Evolutionary conservation across 1,140 invertebrate species (phyloP).

Genomic region (Neoseiulus cucumeris): DNA sequence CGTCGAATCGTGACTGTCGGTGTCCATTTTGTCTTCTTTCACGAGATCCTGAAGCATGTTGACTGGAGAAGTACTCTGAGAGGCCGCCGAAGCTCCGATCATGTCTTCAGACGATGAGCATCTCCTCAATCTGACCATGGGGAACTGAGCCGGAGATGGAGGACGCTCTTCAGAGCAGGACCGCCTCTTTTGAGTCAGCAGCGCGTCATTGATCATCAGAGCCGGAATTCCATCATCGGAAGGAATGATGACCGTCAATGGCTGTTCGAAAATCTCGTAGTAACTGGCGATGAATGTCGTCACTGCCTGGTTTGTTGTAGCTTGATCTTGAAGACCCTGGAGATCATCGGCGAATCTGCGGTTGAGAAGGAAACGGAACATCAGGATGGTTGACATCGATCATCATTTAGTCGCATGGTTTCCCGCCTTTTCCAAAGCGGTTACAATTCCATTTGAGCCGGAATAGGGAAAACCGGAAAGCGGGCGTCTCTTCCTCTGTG

Average conservation of each 20-base stretch:
- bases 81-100: background rate
- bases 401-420: too few relatives aligned
- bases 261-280: constrained; percentile 22
- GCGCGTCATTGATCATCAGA: constrained; percentile 6
- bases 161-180: constrained; percentile 1
- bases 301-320: constrained; percentile 27
- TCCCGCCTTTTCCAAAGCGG: too few relatives aligned
- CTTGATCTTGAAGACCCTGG: constrained; percentile 26
- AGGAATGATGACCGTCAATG: background rate
- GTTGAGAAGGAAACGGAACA: background rate
- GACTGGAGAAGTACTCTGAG: background rate
- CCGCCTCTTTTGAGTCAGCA: background rate
- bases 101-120: constrained; percentile 2
- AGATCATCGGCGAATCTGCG: constrained; percentile 7
- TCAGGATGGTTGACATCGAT: too few relatives aligned
- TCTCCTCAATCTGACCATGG: background rate
- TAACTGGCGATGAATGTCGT: constrained; percentile 26
- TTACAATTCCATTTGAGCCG: too few relatives aligned
- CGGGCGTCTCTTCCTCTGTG: too few relatives aligned
- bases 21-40: background rate
- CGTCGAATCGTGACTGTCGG: background rate
- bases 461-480: too few relatives aligned
- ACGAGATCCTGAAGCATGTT: background rate
- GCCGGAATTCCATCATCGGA: background rate
- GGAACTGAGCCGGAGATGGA: background rate